Conservation (phyloP, 2,888 invertebrate genomes). For the Tridacna gigas region DNA sequence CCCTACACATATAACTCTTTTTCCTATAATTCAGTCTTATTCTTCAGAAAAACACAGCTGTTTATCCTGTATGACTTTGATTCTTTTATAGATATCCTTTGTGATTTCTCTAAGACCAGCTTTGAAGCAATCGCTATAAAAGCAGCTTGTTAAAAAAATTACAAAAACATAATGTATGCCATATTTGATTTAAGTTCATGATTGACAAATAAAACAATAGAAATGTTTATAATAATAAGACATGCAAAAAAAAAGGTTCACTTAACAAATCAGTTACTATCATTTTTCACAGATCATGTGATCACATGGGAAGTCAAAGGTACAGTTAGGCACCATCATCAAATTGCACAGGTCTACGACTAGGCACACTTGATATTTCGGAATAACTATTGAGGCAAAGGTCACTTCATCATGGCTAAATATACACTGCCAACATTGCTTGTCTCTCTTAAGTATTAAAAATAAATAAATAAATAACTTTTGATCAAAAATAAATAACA, state of each 20-base stretch:
- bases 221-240: not conserved
- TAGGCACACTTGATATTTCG: conserved; percentile 40
- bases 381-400: conserved; percentile 24
- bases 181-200: not conserved
- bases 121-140: no score
- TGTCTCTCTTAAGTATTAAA: conserved; percentile 18
- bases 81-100: no score
- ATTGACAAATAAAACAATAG: not conserved
- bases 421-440: conserved; percentile 1
- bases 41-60: no score
- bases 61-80: no score
- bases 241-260: not conserved
- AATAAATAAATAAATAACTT: conserved; percentile 30
- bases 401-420: conserved; percentile 20
- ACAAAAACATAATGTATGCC: not conserved
- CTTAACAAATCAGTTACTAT: not conserved
- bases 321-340: conserved; percentile 23
- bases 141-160: no score
- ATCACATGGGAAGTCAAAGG: conserved; percentile 8
- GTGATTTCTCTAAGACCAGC: no score
- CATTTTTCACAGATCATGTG: conserved; percentile 1
- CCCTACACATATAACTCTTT: no score
- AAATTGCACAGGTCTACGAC: conserved; percentile 41
- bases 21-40: no score
- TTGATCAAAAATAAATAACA: conserved; percentile 28